phyloP scores from a whole-genome alignment of 2,797 vertebrate genomes.

The Sparus aurata region DNA sequence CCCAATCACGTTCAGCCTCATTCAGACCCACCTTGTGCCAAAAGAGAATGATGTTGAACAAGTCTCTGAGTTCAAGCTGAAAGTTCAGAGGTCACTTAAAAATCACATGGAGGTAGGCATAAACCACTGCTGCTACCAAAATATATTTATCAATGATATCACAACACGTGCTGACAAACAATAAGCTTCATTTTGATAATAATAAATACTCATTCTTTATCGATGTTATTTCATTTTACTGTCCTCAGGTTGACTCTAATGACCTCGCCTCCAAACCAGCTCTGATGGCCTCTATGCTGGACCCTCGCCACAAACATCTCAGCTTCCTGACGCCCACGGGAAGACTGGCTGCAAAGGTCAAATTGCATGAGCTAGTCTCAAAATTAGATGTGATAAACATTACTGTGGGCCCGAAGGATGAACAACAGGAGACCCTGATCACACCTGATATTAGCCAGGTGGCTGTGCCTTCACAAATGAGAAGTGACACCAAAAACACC shows the following conservation, averaged over 20 bases:
- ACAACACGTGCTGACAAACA: neutral
- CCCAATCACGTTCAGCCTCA: slow-evolving; percentile 80
- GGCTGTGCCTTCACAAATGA: slow-evolving; percentile 50
- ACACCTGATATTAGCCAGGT: slow-evolving; percentile 64
- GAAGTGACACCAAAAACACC: slow-evolving; percentile 73
- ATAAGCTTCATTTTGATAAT: neutral
- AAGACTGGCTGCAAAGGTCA: slow-evolving; percentile 75
- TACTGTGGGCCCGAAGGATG: slow-evolving; percentile 57
- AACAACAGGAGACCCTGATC: slow-evolving; percentile 68
- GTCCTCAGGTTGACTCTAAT: slow-evolving; percentile 64
- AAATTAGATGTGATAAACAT: slow-evolving; percentile 53
- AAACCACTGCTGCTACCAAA: neutral
- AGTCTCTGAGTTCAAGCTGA: slow-evolving; percentile 74
- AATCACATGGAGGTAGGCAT: slow-evolving; percentile 73
- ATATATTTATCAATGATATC: neutral
- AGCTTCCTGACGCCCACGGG: slow-evolving; percentile 72
- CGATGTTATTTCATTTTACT: slow-evolving; percentile 1
- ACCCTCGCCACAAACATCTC: slow-evolving; percentile 80
- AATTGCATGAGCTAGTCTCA: slow-evolving; percentile 76
- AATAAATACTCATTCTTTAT: neutral
- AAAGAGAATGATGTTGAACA: slow-evolving; percentile 73
- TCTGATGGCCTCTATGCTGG: slow-evolving; percentile 76
- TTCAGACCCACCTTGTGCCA: slow-evolving; percentile 75
- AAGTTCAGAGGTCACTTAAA: slow-evolving; percentile 73
- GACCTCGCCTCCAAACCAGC: slow-evolving; percentile 76